Conservation (phyloP, 30 jellyfish, hydroid and myxozoan species). For the Euphysa ruthae region DNA sequence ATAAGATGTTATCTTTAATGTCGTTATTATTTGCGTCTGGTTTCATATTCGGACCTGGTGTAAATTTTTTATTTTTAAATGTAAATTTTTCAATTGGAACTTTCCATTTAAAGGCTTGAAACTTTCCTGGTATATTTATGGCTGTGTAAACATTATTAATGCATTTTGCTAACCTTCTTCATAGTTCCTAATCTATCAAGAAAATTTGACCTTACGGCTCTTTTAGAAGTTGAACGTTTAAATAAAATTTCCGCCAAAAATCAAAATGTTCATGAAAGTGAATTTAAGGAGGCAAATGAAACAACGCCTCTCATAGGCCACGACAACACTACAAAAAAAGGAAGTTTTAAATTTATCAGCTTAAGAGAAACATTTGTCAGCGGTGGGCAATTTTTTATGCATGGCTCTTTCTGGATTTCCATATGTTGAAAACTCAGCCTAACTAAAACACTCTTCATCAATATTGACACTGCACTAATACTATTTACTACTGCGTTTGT, state of each 20-base stretch:
- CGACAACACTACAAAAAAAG: too few species aligned
- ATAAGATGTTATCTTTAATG: slow-evolving; percentile 4
- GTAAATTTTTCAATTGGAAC: slow-evolving; percentile 21
- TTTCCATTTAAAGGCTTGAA: slow-evolving; percentile 16
- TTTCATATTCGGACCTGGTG: slow-evolving; percentile 29
- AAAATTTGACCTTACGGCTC: slow-evolving; percentile 22
- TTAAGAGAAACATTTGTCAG: too few species aligned
- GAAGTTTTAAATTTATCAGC: too few species aligned
- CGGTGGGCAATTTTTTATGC: too few species aligned
- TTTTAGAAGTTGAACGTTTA: too few species aligned
- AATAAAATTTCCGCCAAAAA: too few species aligned
- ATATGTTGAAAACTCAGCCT: too few species aligned
- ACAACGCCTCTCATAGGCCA: too few species aligned
- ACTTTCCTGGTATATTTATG: slow-evolving; percentile 22
- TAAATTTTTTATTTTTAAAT: slow-evolving; percentile 10
- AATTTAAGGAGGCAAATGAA: too few species aligned
- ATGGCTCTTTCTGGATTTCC: too few species aligned
- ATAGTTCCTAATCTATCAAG: slow-evolving; percentile 34
- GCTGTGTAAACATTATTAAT: slow-evolving; percentile 7
- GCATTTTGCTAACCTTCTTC: slow-evolving; percentile 1
- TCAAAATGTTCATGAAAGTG: too few species aligned
- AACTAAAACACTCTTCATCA: too few species aligned
- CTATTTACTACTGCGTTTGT: neutral
- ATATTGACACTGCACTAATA: neutral
- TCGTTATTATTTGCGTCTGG: slow-evolving; percentile 23